Conservation (phyloP, 2,113 vertebrate genomes). For the Trogon melanurus region DNA sequence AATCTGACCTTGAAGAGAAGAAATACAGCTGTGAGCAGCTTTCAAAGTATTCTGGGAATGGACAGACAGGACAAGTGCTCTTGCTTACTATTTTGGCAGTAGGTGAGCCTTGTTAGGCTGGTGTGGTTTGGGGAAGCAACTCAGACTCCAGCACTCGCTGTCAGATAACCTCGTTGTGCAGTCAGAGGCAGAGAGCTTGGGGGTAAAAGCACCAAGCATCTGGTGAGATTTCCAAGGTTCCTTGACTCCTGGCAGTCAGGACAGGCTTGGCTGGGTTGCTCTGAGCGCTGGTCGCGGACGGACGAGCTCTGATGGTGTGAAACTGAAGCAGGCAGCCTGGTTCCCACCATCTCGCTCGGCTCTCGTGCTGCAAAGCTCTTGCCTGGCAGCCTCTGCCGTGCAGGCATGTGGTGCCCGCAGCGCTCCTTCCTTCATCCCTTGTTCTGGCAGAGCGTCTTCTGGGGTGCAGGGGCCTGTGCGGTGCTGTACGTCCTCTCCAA, state of each 20-base stretch:
- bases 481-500: neutral
- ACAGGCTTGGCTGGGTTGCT: neutral
- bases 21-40: neutral
- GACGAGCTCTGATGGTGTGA: neutral
- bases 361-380: neutral
- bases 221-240: neutral
- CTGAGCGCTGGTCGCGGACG: neutral
- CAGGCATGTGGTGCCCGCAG: fast-evolving
- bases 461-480: neutral
- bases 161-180: neutral
- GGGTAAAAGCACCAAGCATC: neutral
- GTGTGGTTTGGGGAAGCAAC: neutral
- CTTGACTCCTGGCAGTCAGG: neutral
- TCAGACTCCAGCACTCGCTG: neutral
- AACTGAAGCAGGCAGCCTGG: neutral
- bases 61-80: neutral
- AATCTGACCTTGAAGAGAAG: constrained; percentile 42
- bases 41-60: neutral
- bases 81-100: neutral
- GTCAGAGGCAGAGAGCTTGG: neutral
- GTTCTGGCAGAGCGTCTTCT: neutral
- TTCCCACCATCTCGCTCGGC: neutral
- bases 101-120: neutral
- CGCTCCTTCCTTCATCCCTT: neutral
- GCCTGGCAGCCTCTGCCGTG: neutral